These are phyloP conservation scores for Plebejus melissa DNA, from an alignment of 2,888 invertebrate genomes.

Conservation along the genomic window DNA sequence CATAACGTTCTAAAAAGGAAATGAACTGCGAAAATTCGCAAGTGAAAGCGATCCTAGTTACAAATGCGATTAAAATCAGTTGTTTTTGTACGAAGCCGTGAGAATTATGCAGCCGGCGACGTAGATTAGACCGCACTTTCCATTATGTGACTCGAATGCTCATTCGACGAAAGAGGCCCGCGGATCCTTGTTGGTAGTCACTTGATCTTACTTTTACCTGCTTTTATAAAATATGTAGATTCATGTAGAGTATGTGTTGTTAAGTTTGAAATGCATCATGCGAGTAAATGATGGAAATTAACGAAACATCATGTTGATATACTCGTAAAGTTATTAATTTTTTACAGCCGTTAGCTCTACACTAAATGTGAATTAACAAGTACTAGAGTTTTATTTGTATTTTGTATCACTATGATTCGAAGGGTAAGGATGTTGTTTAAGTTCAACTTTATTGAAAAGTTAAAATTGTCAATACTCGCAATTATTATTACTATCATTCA, in stretches of 20 bases:
- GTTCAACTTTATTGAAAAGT: neutral
- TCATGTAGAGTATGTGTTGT: no score
- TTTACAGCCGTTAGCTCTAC: no score
- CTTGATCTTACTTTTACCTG: neutral
- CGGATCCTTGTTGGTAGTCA: neutral
- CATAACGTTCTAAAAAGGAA: neutral
- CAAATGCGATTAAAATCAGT: constrained; percentile 18
- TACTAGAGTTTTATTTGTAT: neutral
- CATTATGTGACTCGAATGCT: constrained; percentile 18
- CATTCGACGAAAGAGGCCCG: neutral
- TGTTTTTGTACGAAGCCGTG: constrained; percentile 24
- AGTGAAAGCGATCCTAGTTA: constrained; percentile 19
- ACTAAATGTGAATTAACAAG: no score
- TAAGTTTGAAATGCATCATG: no score
- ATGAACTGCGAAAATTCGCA: neutral
- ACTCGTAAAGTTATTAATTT: no score
- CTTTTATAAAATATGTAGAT: no score
- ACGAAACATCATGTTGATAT: no score
- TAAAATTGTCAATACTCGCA: no score
- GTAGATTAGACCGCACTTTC: constrained; percentile 27
- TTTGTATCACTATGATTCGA: neutral
- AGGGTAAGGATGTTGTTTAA: neutral
- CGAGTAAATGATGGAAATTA: no score
- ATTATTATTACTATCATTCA: no score
- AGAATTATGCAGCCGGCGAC: constrained; percentile 22